Evolutionary conservation across 2,113 vertebrate genomes (phyloP).

Genomic region (Heloderma charlesbogerti): DNA sequence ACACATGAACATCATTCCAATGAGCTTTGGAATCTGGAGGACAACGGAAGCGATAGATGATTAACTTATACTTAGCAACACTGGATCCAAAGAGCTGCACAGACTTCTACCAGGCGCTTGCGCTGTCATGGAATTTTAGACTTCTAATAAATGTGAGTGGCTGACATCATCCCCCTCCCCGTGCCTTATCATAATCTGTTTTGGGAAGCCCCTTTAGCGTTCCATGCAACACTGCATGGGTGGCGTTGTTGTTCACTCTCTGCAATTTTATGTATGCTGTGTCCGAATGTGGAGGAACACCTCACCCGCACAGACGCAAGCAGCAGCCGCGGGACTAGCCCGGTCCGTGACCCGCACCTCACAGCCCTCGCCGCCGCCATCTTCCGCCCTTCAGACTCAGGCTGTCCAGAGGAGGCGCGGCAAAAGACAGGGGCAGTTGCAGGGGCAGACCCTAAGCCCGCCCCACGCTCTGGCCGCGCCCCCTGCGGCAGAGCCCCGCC

Average conservation of each 20-base stretch:
- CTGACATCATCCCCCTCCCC: background rate
- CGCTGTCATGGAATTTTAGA: background rate
- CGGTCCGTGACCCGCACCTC: fast-evolving
- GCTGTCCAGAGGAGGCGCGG: background rate
- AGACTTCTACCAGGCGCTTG: too few species aligned
- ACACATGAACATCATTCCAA: background rate
- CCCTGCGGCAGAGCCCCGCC: background rate
- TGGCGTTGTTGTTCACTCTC: background rate
- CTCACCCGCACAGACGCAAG: background rate
- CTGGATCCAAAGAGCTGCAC: background rate
- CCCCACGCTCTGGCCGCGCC: background rate
- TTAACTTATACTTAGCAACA: background rate
- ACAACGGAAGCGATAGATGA: background rate
- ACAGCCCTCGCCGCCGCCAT: fast-evolving
- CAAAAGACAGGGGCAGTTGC: background rate
- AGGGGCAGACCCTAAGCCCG: too few species aligned
- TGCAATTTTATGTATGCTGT: too few species aligned
- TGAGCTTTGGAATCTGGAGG: background rate
- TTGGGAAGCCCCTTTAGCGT: background rate
- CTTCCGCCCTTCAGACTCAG: fast-evolving
- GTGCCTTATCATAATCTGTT: background rate
- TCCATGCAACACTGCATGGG: background rate
- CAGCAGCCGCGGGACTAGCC: background rate
- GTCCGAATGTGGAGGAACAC: background rate
- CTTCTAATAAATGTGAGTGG: background rate